phyloP scores from a whole-genome alignment of 2,113 vertebrate genomes.

The Puma concolor region DNA sequence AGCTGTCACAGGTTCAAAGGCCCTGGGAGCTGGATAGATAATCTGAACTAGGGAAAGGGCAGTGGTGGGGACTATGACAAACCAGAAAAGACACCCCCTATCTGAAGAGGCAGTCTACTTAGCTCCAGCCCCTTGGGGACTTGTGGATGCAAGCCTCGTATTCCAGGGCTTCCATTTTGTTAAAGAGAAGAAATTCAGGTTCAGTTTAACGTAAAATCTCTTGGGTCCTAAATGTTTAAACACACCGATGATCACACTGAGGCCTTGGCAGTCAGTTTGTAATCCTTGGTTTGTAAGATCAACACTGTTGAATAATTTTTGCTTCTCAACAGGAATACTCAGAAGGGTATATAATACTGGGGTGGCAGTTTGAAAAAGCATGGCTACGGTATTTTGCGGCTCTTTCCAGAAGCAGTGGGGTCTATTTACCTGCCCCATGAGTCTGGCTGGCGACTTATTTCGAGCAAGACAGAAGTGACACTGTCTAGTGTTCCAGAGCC shows the following conservation, averaged over 20 bases:
- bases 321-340: too few species aligned
- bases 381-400: neutral
- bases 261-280: neutral
- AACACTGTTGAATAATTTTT: neutral
- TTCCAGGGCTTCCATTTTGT: neutral
- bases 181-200: neutral
- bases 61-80: neutral
- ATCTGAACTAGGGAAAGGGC: neutral
- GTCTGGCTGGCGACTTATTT: neutral
- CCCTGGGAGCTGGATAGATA: neutral
- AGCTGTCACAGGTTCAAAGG: neutral
- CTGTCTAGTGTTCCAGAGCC: neutral
- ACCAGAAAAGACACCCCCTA: neutral
- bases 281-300: neutral
- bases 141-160: neutral
- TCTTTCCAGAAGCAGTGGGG: neutral
- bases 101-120: neutral
- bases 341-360: neutral
- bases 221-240: neutral
- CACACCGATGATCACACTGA: neutral
- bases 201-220: neutral
- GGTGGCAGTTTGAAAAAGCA: neutral
- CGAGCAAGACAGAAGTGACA: neutral
- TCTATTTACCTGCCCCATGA: neutral
- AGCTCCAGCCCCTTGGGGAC: neutral